A percentile compares a stretch with the other conserved stretches of the same genome.
These are phyloP conservation scores for Elaphurus davidianus DNA, from an alignment of 2,113 vertebrate species.

Conservation along the genomic window DNA sequence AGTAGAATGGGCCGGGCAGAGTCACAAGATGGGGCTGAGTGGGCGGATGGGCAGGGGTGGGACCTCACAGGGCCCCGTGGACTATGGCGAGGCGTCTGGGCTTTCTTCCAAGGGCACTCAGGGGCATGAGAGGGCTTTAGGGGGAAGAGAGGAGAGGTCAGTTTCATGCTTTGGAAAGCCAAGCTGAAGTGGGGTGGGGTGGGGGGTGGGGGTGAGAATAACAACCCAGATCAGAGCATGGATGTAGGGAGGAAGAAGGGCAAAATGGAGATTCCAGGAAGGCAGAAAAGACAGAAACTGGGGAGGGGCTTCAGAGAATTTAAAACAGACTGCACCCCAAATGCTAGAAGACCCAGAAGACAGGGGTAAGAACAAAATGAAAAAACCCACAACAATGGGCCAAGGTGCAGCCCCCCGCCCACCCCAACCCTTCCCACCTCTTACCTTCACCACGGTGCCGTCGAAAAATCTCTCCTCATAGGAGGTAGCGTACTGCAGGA, in stretches of 20 bases:
- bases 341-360: neutral
- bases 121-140: neutral
- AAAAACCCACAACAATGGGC: neutral
- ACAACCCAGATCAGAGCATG: neutral
- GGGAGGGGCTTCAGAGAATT: neutral
- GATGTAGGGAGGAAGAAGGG: neutral
- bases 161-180: neutral
- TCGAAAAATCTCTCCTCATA: neutral
- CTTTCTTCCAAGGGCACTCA: neutral
- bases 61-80: fast-evolving
- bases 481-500: neutral
- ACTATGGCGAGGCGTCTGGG: neutral
- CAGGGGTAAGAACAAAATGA: neutral
- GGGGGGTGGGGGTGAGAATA: fast-evolving
- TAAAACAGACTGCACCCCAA: neutral
- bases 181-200: neutral
- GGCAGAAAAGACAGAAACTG: neutral
- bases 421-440: neutral
- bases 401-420: neutral
- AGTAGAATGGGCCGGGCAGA: neutral
- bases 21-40: neutral
- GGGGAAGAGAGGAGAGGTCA: neutral
- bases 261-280: neutral
- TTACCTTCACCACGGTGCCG: slow-evolving; percentile 79
- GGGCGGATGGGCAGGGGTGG: neutral